Base-by-base conservation (phyloP, 2,888 invertebrate species). In the Stomorhina lunata region DNA sequence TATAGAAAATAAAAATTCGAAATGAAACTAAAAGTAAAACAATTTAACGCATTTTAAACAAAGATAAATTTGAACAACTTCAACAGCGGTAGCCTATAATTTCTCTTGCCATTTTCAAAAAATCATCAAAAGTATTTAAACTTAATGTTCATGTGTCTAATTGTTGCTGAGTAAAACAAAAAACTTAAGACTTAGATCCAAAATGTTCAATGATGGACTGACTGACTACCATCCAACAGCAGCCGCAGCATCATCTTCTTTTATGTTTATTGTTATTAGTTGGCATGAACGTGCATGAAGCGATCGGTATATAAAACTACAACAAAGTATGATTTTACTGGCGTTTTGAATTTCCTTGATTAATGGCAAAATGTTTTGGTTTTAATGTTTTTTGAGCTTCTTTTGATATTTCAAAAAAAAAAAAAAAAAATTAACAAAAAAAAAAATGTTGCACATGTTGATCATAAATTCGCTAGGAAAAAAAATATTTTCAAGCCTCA, bases 281-380 rank as follows among this genome's bases (percentile, higher is more conserved):
- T n/a, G n/a, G n/a, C n/a, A n/a, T n/a, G n/a, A n/a, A n/a, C n/a
- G 20, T 20, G 32, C 50, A n/a, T 37, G 50, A 53, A 50, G 53
- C 3, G 40, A 53, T 29, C 29, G 50, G 63, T 63, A 73, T 72
- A 25, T 27, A 20, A 34, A 34, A 65, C 34, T 27, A 20, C 29
- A 32, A n/a, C n/a, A n/a, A n/a, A n/a, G n/a, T n/a, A n/a, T 34
- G 57, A 66, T 48, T 65, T 61, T 40, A 15, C n/a, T 50, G 61
- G 61, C 22, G 29, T 29, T 53, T 63, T 53, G 61, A 34, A 55
- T 68, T 75, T 80, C 80, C 80, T 80, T 80, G 68, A 80, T 80
- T 73, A 53, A 68, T 80, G 73, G 43, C 22, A 27, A 80, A 57
- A 37, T 53, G 43, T 69, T 68, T 45, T 57, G 29, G 40, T 53